A percentile compares a stretch with the other conserved stretches of the same genome.
These are phyloP conservation scores for Protaetia brevitarsis DNA, from an alignment of 1,140 invertebrate species.

Conservation along the genomic window DNA sequence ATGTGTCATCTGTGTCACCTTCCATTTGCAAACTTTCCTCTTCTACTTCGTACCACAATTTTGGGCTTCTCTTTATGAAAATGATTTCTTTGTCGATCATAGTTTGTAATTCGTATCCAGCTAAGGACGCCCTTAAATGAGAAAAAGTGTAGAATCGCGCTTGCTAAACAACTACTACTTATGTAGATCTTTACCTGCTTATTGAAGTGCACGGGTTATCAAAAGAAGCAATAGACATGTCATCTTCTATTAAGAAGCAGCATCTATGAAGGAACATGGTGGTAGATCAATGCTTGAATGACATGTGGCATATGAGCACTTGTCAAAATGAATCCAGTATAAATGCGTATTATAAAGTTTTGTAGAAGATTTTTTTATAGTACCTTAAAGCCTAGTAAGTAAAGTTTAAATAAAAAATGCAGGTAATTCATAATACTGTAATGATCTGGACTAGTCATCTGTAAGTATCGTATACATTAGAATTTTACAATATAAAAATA, in stretches of 20 bases:
- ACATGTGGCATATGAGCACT: neutral
- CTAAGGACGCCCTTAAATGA: neutral
- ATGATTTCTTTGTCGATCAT: constrained; percentile 23
- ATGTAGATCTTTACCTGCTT: constrained; percentile 1
- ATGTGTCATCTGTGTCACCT: neutral
- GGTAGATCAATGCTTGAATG: neutral
- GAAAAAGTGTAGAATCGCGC: neutral
- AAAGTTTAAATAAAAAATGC: too few species aligned
- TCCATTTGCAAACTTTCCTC: neutral
- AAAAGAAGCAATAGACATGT: constrained; percentile 10
- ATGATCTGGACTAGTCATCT: too few species aligned
- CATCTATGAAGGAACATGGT: constrained; percentile 21
- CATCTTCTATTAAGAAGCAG: constrained; percentile 19
- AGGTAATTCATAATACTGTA: too few species aligned
- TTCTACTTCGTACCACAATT: constrained; percentile 6
- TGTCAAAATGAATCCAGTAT: constrained; percentile 6
- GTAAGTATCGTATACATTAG: too few species aligned
- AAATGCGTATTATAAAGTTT: neutral
- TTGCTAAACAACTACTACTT: neutral
- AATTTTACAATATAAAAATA: too few species aligned
- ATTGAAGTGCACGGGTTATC: neutral
- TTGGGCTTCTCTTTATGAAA: constrained; percentile 6
- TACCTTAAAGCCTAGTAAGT: too few species aligned
- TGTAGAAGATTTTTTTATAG: too few species aligned
- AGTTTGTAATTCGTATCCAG: constrained; percentile 4